Conservation (phyloP, 2,797 vertebrate species). For the Trachops cirrhosus region DNA sequence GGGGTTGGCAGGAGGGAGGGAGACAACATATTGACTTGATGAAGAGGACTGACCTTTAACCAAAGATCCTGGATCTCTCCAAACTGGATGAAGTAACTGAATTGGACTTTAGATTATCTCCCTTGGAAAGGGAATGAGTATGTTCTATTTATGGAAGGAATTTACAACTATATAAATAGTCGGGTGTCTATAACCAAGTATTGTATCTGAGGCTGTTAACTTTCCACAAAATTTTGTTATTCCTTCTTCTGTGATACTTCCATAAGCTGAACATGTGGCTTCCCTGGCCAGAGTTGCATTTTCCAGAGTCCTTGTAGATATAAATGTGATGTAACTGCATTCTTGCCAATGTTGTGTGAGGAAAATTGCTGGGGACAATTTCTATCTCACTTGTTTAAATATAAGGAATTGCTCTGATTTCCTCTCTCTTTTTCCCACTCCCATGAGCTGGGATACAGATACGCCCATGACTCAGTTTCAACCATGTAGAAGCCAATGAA, state of each 20-base stretch:
- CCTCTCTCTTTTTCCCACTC: background rate
- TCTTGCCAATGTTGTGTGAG: background rate
- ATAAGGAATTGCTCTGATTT: background rate
- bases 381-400: background rate
- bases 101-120: background rate
- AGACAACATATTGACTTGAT: background rate
- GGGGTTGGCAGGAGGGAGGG: accelerated
- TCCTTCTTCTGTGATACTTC: background rate
- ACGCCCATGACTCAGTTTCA: background rate
- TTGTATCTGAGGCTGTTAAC: background rate
- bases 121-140: background rate
- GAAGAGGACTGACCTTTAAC: background rate
- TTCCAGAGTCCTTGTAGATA: background rate
- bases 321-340: background rate
- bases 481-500: background rate
- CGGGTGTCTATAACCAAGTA: background rate
- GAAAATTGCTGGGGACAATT: background rate
- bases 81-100: background rate
- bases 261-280: background rate
- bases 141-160: constrained; percentile 23
- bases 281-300: background rate
- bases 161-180: background rate
- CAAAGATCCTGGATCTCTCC: background rate
- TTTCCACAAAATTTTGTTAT: background rate
- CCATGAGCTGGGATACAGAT: background rate